Evolutionary conservation across 1,140 invertebrate species (phyloP).

Genomic region (Helicoverpa zea): DNA sequence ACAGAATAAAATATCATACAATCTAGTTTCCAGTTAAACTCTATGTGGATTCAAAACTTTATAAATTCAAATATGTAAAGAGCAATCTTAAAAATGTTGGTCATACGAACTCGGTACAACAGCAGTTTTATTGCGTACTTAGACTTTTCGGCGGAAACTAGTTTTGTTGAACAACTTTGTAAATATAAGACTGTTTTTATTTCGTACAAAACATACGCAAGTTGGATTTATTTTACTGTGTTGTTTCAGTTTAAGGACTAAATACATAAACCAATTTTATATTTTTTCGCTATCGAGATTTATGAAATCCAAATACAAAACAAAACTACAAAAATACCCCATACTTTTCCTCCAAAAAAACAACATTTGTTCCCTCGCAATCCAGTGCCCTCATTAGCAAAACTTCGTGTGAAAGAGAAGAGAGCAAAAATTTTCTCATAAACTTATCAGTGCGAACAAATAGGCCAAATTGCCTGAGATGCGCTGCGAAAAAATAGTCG

Average conservation of each 20-base stretch:
- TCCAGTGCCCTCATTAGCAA: constrained; percentile 23
- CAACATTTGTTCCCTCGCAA: not conserved
- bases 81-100: constrained; percentile 13
- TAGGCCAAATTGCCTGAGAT: constrained; percentile 35
- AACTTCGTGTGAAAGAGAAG: constrained; percentile 23
- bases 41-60: constrained; percentile 12
- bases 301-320: not conserved
- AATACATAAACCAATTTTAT: too few relatives aligned
- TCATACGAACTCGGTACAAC: constrained; percentile 6
- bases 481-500: constrained; percentile 37
- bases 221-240: too few relatives aligned
- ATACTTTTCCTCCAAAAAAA: not conserved
- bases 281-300: too few relatives aligned
- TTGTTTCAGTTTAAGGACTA: too few relatives aligned
- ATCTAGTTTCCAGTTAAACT: constrained; percentile 7
- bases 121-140: constrained; percentile 17
- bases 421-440: constrained; percentile 25
- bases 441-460: constrained; percentile 39
- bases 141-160: constrained; percentile 15
- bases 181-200: constrained; percentile 8
- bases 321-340: not conserved
- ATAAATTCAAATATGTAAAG: constrained; percentile 12
- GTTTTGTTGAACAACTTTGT: constrained; percentile 11
- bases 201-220: not conserved
- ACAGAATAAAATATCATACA: not conserved